These are phyloP conservation scores for Peromyscus maniculatus DNA, from an alignment of 2,113 vertebrate species.

Conservation along the genomic window DNA sequence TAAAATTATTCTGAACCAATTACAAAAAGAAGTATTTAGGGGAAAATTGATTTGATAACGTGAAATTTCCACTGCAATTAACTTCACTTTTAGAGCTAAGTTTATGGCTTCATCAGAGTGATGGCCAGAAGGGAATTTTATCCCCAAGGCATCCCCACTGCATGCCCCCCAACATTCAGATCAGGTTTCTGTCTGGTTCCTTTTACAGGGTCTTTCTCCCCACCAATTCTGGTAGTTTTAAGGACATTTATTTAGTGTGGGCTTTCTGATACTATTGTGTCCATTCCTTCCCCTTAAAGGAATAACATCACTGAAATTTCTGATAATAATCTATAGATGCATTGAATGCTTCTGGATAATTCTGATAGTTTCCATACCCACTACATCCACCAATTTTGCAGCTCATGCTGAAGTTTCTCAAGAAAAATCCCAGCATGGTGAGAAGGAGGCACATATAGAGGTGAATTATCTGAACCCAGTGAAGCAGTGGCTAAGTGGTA, in stretches of 20 bases:
- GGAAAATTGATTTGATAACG: slow-evolving; percentile 45
- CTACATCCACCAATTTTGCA: not conserved
- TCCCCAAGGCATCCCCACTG: not conserved
- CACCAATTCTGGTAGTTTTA: not conserved
- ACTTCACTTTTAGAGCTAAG: slow-evolving; percentile 1
- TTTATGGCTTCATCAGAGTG: slow-evolving; percentile 33
- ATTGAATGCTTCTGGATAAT: not conserved
- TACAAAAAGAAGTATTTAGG: slow-evolving; percentile 43
- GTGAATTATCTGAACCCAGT: fast-evolving
- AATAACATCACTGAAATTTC: not conserved
- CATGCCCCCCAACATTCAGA: not conserved
- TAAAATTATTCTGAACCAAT: slow-evolving; percentile 42
- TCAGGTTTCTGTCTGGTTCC: not conserved
- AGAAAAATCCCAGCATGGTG: not conserved
- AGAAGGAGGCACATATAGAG: not conserved
- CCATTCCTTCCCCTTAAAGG: not conserved
- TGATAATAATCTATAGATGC: not conserved
- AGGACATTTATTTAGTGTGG: not conserved
- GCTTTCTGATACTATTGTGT: not conserved
- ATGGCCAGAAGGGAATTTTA: not conserved
- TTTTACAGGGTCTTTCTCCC: not conserved
- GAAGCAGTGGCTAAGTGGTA: not conserved
- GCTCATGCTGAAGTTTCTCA: not conserved
- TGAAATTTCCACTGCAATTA: slow-evolving; percentile 55
- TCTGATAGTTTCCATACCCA: not conserved